phyloP scores from a whole-genome alignment of 2,888 invertebrate genomes.

The Callyntrura guangdongensis region DNA sequence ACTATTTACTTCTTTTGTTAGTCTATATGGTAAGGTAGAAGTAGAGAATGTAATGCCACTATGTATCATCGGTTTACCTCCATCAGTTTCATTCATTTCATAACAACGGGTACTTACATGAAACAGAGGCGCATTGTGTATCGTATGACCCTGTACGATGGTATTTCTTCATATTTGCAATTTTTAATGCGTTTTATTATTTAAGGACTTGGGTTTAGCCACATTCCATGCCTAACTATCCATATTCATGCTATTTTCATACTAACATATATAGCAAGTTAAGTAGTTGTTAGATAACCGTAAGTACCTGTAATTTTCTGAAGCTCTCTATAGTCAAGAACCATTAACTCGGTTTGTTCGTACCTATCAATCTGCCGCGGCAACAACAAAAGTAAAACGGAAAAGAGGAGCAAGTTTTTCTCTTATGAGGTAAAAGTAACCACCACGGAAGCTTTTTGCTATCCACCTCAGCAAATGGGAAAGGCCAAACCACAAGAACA shows the following conservation, averaged over 20 bases:
- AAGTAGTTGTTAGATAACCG: too few relatives aligned
- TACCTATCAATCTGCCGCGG: conserved; percentile 34
- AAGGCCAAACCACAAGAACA: conserved; percentile 9
- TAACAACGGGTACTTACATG: too few relatives aligned
- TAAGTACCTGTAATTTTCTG: not conserved
- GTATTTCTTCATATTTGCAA: too few relatives aligned
- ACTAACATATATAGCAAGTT: too few relatives aligned
- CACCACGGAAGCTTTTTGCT: conserved; percentile 16
- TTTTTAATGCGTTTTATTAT: conserved; percentile 21
- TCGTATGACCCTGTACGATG: too few relatives aligned
- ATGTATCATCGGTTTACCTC: too few relatives aligned
- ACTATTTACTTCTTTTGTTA: too few relatives aligned
- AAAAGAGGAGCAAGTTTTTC: conserved; percentile 1
- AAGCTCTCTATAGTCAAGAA: conserved; percentile 34
- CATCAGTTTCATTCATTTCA: too few relatives aligned
- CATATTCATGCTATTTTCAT: too few relatives aligned
- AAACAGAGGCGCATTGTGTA: too few relatives aligned
- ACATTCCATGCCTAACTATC: conserved; percentile 9
- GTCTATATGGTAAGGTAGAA: too few relatives aligned
- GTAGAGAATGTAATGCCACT: too few relatives aligned
- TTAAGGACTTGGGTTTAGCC: not conserved
- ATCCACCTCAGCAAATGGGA: conserved; percentile 36
- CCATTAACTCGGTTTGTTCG: conserved; percentile 34
- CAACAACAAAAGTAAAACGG: conserved; percentile 9
- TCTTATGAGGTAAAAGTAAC: conserved; percentile 23